A percentile compares a stretch with the other conserved stretches of the same genome.
Evolutionary conservation across 2,113 vertebrate species (phyloP).

Genomic region (Onychostruthus taczanowskii): DNA sequence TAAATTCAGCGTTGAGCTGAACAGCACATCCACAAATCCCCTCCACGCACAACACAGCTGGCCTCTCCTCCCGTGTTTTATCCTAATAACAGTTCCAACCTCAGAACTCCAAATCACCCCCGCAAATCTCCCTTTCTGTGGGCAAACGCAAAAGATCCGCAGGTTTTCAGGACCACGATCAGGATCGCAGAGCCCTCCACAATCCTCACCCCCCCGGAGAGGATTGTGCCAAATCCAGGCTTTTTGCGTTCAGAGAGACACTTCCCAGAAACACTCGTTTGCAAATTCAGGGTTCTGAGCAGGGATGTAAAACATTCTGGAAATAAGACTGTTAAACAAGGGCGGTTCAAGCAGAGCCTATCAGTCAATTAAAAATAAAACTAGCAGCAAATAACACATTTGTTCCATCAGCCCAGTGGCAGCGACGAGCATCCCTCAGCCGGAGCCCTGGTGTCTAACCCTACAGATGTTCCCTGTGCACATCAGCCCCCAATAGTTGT

Average conservation of each 20-base stretch:
- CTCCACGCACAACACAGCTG: accelerated
- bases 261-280: accelerated
- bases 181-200: background rate
- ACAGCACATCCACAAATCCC: background rate
- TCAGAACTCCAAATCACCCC: background rate
- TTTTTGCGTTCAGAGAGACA: background rate
- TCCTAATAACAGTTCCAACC: background rate
- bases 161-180: accelerated
- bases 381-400: background rate
- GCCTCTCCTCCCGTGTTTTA: background rate
- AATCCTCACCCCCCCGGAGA: background rate
- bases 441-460: accelerated
- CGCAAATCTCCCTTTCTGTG: accelerated
- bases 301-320: background rate
- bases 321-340: background rate
- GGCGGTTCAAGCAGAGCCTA: background rate
- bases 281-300: background rate
- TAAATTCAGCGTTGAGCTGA: background rate
- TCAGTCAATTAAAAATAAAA: background rate
- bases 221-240: background rate
- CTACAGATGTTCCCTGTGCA: background rate
- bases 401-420: background rate
- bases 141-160: accelerated
- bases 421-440: accelerated
- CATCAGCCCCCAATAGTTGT: accelerated